Conservation (phyloP, 2,113 vertebrate species). For the Myanophis thanlyinensis region DNA sequence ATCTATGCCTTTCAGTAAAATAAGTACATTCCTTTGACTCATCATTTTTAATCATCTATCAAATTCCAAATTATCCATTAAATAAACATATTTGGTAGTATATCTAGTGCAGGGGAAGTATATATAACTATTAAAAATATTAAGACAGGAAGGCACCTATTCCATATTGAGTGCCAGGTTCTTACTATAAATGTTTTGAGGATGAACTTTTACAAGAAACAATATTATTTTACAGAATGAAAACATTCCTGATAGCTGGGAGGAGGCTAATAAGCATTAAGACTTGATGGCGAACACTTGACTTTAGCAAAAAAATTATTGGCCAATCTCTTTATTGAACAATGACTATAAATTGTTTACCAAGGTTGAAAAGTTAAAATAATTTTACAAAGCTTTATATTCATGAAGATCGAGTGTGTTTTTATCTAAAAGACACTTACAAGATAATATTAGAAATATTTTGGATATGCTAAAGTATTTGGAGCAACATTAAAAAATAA, state of each 20-base stretch:
- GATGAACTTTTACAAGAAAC: not conserved
- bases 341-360: too few species aligned
- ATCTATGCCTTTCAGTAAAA: not conserved
- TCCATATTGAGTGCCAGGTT: not conserved
- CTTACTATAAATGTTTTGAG: not conserved
- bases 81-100: too few species aligned
- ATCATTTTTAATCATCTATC: not conserved
- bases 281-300: not conserved
- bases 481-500: too few species aligned
- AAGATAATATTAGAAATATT: too few species aligned
- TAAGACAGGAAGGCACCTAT: not conserved
- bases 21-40: not conserved
- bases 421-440: too few species aligned
- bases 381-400: too few species aligned
- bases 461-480: too few species aligned
- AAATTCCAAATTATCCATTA: too few species aligned
- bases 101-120: not conserved
- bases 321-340: too few species aligned
- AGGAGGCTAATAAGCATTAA: not conserved
- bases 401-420: too few species aligned
- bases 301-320: too few species aligned
- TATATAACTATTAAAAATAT: not conserved
- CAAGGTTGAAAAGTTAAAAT: too few species aligned
- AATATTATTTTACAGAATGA: not conserved
- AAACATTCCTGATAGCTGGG: not conserved